phyloP scores from a whole-genome alignment of 2,888 invertebrate species.

The Drosophila cognata region DNA sequence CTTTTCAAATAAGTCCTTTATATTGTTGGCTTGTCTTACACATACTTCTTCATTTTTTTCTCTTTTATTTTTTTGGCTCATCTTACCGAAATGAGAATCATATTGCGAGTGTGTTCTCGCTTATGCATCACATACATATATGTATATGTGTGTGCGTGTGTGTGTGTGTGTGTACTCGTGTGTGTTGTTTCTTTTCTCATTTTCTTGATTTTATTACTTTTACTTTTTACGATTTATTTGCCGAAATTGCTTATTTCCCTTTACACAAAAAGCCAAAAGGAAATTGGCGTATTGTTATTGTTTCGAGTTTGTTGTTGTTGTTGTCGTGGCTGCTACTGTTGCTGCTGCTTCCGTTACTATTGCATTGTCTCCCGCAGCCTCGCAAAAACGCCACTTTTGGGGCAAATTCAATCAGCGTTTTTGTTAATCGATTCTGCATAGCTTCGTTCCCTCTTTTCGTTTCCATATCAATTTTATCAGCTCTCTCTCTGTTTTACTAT shows the following conservation, averaged over 20 bases:
- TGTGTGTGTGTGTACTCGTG: slow-evolving; percentile 5
- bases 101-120: slow-evolving; percentile 26
- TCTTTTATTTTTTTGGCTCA: not conserved
- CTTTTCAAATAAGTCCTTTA: slow-evolving; percentile 21
- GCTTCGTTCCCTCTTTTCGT: not conserved
- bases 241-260: slow-evolving; percentile 79
- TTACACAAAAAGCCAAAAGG: slow-evolving; percentile 50
- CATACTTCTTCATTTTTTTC: slow-evolving; percentile 5
- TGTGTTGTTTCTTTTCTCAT: slow-evolving; percentile 65
- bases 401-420: slow-evolving; percentile 72
- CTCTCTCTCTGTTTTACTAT: slow-evolving; percentile 34
- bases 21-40: slow-evolving; percentile 3
- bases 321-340: slow-evolving; percentile 13
- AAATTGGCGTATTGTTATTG: slow-evolving; percentile 63
- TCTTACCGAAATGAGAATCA: slow-evolving; percentile 30
- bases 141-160: not conserved
- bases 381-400: slow-evolving; percentile 56
- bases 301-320: slow-evolving; percentile 13
- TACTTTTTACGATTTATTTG: slow-evolving; percentile 80
- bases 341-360: slow-evolving; percentile 3
- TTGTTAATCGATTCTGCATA: slow-evolving; percentile 69
- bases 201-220: slow-evolving; percentile 80
- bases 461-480: slow-evolving; percentile 33
- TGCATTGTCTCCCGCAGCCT: slow-evolving; percentile 28
- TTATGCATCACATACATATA: not conserved